phyloP scores from a whole-genome alignment of 1,140 invertebrate genomes.

The Euwallacea similis region DNA sequence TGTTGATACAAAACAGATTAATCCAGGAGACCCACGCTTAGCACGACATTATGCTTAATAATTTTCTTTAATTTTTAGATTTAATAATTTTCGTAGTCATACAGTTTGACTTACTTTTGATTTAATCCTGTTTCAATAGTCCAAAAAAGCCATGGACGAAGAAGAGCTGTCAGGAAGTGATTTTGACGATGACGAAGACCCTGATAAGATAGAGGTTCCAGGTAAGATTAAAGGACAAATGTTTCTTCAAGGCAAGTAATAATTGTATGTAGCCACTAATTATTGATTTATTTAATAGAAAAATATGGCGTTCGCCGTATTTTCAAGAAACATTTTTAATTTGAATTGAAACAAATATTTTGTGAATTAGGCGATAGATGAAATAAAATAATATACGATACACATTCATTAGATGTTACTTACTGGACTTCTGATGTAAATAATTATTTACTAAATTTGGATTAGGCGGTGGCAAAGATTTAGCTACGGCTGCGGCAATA shows the following conservation, averaged over 20 bases:
- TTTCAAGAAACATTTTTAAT: background rate
- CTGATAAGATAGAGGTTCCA: constrained; percentile 86
- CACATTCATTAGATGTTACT: too few relatives aligned
- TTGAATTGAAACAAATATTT: background rate
- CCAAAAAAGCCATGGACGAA: constrained; percentile 55
- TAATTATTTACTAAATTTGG: constrained; percentile 26
- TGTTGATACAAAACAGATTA: constrained; percentile 15
- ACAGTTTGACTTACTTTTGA: constrained; percentile 27
- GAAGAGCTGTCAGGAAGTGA: constrained; percentile 75
- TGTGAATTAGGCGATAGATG: too few relatives aligned
- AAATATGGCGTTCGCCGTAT: too few relatives aligned
- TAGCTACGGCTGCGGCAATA: constrained; percentile 72
- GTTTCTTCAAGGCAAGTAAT: background rate
- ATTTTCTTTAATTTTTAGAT: constrained; percentile 32
- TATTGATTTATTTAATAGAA: too few relatives aligned
- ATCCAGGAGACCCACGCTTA: background rate
- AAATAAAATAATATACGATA: too few relatives aligned
- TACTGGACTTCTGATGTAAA: background rate
- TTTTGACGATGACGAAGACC: constrained; percentile 86
- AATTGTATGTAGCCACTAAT: too few relatives aligned
- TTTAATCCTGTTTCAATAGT: constrained; percentile 42
- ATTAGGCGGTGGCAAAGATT: constrained; percentile 76
- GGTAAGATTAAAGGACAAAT: constrained; percentile 57
- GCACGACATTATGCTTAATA: background rate
- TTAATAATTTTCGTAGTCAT: constrained; percentile 22